Conservation (phyloP, 2,888 invertebrate species). For the Athripsodes cinereus region DNA sequence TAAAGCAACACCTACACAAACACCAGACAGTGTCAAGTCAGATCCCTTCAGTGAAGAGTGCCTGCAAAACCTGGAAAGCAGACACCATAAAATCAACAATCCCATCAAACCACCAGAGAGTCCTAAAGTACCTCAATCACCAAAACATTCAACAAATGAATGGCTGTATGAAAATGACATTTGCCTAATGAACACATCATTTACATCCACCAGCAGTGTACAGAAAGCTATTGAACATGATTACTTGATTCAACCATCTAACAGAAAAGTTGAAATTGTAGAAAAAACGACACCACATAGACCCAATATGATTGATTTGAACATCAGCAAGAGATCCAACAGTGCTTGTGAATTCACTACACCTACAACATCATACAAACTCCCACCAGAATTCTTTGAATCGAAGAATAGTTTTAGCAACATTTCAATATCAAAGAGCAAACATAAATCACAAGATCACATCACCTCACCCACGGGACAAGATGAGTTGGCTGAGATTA, state of each 20-base stretch:
- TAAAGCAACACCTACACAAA: conserved; percentile 31
- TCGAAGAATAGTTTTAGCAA: conserved; percentile 16
- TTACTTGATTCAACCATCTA: conserved; percentile 57
- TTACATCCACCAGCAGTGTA: conserved; percentile 31
- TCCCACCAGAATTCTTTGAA: conserved; percentile 19
- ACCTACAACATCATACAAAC: conserved; percentile 10
- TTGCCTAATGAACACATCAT: conserved; percentile 29
- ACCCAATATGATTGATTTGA: conserved; percentile 39
- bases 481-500: conserved; percentile 79
- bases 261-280: conserved; percentile 48
- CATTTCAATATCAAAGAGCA: conserved; percentile 8
- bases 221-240: conserved; percentile 52
- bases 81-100: conserved; percentile 28
- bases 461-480: conserved; percentile 48
- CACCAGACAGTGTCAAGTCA: conserved; percentile 27
- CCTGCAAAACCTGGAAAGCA: conserved; percentile 41
- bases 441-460: conserved; percentile 21
- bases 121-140: conserved; percentile 12
- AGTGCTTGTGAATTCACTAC: conserved; percentile 6
- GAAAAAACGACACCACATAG: conserved; percentile 27
- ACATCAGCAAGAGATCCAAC: conserved; percentile 5
- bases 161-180: conserved; percentile 48
- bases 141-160: conserved; percentile 33
- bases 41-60: conserved; percentile 49
- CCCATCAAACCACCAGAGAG: conserved; percentile 16